phyloP scores from a whole-genome alignment of 1,140 invertebrate species.

The Lucilia sericata region DNA sequence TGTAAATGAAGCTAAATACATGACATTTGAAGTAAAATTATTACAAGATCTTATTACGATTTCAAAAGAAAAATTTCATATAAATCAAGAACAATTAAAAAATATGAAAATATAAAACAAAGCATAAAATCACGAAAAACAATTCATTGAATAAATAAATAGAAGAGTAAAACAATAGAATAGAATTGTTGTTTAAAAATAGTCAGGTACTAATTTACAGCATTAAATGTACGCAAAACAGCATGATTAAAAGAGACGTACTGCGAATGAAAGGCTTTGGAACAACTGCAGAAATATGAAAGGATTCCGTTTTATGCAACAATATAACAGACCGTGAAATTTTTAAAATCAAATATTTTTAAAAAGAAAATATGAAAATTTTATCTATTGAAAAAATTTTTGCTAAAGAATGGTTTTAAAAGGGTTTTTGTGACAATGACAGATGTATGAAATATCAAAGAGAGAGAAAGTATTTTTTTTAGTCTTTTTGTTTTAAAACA shows the following conservation, averaged over 20 bases:
- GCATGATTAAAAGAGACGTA: not conserved
- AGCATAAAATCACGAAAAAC: not conserved
- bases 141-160: not conserved
- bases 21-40: not conserved
- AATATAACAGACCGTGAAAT: not conserved
- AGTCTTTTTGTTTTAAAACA: not conserved
- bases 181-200: not conserved
- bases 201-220: not conserved
- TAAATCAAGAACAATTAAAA: no score
- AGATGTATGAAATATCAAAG: not conserved
- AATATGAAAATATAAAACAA: not conserved
- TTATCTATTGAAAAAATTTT: not conserved
- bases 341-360: not conserved
- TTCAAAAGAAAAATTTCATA: no score
- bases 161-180: not conserved
- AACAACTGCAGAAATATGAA: not conserved
- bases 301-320: not conserved
- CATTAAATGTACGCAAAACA: not conserved
- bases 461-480: conserved; percentile 10
- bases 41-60: not conserved
- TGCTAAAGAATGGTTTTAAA: not conserved
- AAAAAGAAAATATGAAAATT: not conserved
- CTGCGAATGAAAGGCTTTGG: not conserved
- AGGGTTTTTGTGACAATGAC: not conserved
- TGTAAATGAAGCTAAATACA: not conserved